These are phyloP conservation scores for Toxotes lorentzi DNA, from an alignment of 2,797 vertebrate species.

Conservation along the genomic window DNA sequence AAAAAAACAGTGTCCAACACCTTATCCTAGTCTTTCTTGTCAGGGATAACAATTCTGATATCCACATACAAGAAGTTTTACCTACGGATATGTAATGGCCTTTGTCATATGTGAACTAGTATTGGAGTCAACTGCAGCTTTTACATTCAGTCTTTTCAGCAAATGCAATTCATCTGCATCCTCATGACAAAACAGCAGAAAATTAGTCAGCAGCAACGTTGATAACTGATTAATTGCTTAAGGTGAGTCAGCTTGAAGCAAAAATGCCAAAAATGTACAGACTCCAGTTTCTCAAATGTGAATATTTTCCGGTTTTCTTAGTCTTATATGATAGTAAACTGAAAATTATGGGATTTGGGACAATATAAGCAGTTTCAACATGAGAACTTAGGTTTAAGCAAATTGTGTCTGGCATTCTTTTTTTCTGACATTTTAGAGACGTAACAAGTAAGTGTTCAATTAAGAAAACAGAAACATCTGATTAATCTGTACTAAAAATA, in stretches of 20 bases:
- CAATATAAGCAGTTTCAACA: not conserved
- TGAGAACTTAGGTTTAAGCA: not conserved
- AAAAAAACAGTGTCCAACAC: slow-evolving; percentile 11
- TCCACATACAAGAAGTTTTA: slow-evolving; percentile 21
- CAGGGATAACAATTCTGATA: slow-evolving; percentile 38
- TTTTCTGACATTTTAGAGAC: not conserved
- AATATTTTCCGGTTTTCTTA: no score
- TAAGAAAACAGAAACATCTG: not conserved
- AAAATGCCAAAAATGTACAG: not conserved
- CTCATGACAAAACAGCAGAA: not conserved
- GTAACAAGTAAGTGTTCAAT: not conserved
- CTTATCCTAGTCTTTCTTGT: slow-evolving; percentile 35
- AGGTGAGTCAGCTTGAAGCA: not conserved
- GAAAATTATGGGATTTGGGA: not conserved
- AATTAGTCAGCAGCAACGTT: not conserved
- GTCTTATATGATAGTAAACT: not conserved
- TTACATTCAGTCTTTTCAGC: not conserved
- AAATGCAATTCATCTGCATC: not conserved
- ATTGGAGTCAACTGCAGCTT: not conserved
- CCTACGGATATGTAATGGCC: not conserved
- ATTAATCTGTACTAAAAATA: not conserved
- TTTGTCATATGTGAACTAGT: not conserved
- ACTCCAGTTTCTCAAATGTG: not conserved
- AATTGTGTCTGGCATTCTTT: not conserved
- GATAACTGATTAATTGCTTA: not conserved